Evolutionary conservation across 2,888 invertebrate species (phyloP).

Genomic region (Cheilosia grossa): DNA sequence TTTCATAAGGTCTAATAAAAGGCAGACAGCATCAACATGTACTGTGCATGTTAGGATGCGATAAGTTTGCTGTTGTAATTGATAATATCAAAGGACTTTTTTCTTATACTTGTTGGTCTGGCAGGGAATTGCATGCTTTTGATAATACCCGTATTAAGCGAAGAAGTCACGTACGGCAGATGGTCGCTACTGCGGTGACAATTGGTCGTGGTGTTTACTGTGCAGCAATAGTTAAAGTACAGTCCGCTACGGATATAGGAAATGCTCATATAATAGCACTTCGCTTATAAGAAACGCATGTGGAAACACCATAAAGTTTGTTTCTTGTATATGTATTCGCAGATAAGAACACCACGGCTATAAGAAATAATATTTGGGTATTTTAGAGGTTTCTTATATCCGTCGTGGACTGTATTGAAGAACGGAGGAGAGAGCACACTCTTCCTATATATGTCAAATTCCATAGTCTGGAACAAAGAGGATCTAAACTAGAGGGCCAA

Average conservation of each 20-base stretch:
- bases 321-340: too few species aligned
- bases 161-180: conserved; percentile 48
- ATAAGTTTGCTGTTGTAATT: conserved; percentile 49
- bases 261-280: too few species aligned
- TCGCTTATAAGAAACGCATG: too few species aligned
- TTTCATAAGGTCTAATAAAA: neutral
- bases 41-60: conserved; percentile 34
- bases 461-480: too few species aligned
- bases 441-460: too few species aligned
- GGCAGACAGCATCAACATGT: conserved; percentile 8
- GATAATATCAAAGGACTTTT: conserved; percentile 40
- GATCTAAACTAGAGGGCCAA: too few species aligned
- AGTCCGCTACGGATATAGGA: too few species aligned
- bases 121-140: conserved; percentile 23
- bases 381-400: too few species aligned
- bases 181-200: conserved; percentile 20
- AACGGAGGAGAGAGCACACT: neutral
- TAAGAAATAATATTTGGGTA: too few species aligned
- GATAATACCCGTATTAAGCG: conserved; percentile 17
- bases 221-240: neutral
- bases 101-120: conserved; percentile 17
- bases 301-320: too few species aligned
- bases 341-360: too few species aligned
- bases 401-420: too few species aligned
- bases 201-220: neutral